Evolutionary conservation across 1,140 invertebrate genomes (phyloP), one percentile per base, ranked within the genome.

Genomic region (Danaus melanippus): DNA sequence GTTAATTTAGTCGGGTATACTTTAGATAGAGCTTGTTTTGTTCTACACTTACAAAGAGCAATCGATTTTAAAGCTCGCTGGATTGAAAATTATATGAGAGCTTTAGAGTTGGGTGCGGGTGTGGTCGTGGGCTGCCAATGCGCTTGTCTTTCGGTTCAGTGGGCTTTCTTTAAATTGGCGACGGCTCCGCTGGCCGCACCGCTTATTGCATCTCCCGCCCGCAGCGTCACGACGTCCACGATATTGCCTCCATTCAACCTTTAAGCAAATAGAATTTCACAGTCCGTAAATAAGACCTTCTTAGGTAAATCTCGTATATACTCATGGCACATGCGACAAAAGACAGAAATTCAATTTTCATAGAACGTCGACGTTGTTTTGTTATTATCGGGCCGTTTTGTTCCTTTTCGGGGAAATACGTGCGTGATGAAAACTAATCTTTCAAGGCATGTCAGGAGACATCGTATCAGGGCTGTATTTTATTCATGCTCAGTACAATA

Each of bases 101-200:
- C 75, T 74, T 84, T 80, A 79, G 73, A 78, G 71, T 60, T 62
- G 75, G 71, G 71, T 72, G 67, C 66, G 71, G 74, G 76, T 65
- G 71, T 69, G 72, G 64, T 76, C 76, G 79, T 80, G 76, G 83
- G 79, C 79, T 83, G 79, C 85, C 84, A 87, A 86, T 88, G 81
- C 84, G 84, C 85, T 88, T 87, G 84, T 87, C 86, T 88, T 87
- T 85, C 86, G 81, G 85, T 87, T 88, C 86, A 88, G 67, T 88
- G 86, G 80, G 86, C 80, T 88, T 88, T 87, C 85, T 88, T 88
- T 87, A 87, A 88, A 87, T 88, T 87, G 85, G 79, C 85, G 86
- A 82, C 76, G 78, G 81, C 81, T 77, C 67, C 71, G 73, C 77
- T 78, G 74, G 74, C 77, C 80, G 77, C 75, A 75, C 74, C 74